These are phyloP conservation scores for Gopherus evgoodei DNA, from an alignment of 2,113 vertebrate genomes.

Conservation along the genomic window DNA sequence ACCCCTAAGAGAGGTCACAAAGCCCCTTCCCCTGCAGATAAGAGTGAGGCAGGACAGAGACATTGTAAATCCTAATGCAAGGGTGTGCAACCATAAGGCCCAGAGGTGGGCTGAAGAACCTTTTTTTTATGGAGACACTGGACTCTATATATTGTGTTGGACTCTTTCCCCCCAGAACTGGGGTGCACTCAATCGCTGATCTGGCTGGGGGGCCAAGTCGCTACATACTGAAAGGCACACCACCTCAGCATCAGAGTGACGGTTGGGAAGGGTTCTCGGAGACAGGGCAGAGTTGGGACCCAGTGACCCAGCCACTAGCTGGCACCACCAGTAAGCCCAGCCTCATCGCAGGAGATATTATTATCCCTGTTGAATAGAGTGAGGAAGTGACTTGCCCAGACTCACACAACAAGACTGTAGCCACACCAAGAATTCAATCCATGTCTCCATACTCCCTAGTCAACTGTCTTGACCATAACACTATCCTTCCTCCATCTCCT, in stretches of 20 bases:
- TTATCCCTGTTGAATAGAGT: not conserved
- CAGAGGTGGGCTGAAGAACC: too few relatives aligned
- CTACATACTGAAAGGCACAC: not conserved
- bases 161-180: not conserved
- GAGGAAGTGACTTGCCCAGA: not conserved
- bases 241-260: not conserved
- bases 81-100: not conserved
- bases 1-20: not conserved
- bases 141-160: not conserved
- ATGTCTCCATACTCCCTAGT: not conserved
- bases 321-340: too few relatives aligned
- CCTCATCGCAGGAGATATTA: not conserved
- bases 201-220: not conserved
- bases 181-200: not conserved
- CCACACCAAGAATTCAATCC: not conserved
- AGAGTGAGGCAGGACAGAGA: not conserved
- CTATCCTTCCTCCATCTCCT: constrained; percentile 26
- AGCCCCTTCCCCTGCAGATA: not conserved
- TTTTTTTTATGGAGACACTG: not conserved
- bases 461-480: constrained; percentile 19
- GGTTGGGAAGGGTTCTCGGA: not conserved
- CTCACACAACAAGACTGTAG: not conserved
- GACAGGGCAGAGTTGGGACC: not conserved
- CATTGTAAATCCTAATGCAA: not conserved
- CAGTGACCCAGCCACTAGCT: not conserved